Evolutionary conservation across 2,888 invertebrate species (phyloP), one percentile per base, ranked within the genome.

Genomic region (Clistopyga incitator): DNA sequence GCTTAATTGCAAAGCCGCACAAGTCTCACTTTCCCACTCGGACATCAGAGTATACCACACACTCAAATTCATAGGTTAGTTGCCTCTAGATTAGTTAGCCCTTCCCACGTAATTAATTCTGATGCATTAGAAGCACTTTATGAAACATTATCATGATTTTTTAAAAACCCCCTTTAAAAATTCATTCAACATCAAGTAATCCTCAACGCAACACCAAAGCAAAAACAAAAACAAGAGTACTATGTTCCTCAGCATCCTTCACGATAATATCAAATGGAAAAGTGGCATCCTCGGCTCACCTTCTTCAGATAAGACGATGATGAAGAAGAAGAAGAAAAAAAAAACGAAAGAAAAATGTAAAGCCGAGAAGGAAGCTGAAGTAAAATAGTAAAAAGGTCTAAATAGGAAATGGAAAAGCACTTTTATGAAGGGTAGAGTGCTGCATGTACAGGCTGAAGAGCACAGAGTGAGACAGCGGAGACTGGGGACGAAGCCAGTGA

Each of bases 1-100:
- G 50, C 75, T 71, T 84, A 81, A 84, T 84, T 84, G 75, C 81
- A 11, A 81, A 81, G 67, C 78, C 84, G 64, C 81, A 68, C 23
- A 47, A 81, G 56, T 59, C 70, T 68, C 81, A 29, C 70, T 71
- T 68, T 61, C 18, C 67, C n/a, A 42, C 45, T 15, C 13, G 34
- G 20, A 45, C 72, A 61, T 25, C 23, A 54, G n/a, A 54, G 15
- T 52, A 59, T 38, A 54, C n/a, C 10, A 23, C n/a, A 10, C n/a
- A 15, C 38, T 38, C 4, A 2, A n/a, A 20, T 38, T 18, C 64
- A 8, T 1, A 38, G 38, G 10, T 38, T 11, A 18, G 20, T 64
- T 42, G 38, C 18, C 64, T 38, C 20, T 20, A 20, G 18, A 20
- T 38, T 34, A 64, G 42, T 64, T 18, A 10, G 20, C 64, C 64